These are phyloP conservation scores for Callipepla squamata DNA, from an alignment of 2,113 vertebrate species.

Conservation along the genomic window DNA sequence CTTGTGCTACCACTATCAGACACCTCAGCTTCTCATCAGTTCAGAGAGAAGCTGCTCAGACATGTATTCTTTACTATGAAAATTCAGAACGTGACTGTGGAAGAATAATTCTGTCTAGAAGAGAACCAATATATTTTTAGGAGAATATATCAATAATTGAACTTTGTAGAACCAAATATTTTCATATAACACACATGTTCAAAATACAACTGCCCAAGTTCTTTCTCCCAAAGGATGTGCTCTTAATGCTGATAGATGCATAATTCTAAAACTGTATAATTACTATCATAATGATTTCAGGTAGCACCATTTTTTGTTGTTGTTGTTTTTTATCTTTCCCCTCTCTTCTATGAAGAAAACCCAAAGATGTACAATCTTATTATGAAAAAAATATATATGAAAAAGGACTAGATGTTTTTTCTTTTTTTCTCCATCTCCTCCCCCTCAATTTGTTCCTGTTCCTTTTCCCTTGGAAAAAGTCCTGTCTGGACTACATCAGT, in stretches of 20 bases:
- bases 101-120: background rate
- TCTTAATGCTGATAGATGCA: background rate
- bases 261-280: background rate
- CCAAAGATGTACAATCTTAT: background rate
- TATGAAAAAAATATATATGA: background rate
- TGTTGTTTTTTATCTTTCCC: background rate
- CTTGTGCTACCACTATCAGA: background rate
- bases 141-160: background rate
- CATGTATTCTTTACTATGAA: background rate
- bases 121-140: background rate
- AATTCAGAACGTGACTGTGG: background rate
- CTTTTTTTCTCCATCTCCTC: background rate
- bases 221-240: background rate
- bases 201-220: background rate
- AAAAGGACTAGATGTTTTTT: background rate
- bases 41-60: background rate
- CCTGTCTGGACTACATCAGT: constrained; percentile 38
- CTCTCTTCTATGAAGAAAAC: background rate
- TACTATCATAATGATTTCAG: background rate
- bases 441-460: background rate
- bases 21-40: background rate
- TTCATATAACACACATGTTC: background rate
- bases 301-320: rapidly evolving
- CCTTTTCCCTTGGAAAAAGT: constrained; percentile 37
- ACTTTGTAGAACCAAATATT: background rate